Evolutionary conservation across 2,113 vertebrate genomes (phyloP).

Genomic region (Sigmodon hispidus): DNA sequence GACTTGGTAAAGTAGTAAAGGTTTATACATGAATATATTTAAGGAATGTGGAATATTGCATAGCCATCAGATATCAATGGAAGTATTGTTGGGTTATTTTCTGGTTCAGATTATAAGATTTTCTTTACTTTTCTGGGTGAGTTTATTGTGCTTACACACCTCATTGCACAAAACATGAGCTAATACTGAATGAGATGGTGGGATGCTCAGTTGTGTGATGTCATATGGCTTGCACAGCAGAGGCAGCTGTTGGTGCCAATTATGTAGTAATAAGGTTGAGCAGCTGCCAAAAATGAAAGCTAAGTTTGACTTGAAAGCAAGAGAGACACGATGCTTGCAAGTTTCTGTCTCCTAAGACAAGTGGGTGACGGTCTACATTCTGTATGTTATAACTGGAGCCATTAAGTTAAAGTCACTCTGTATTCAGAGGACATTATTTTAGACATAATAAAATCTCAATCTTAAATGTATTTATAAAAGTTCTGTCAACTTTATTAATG

Average conservation of each 20-base stretch:
- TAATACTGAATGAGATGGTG: slow-evolving; percentile 52
- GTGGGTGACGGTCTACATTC: neutral
- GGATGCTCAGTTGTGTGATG: neutral
- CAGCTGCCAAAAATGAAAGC: slow-evolving; percentile 69
- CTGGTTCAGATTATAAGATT: neutral
- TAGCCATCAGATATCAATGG: neutral
- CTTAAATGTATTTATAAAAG: neutral
- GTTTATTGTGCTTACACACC: neutral
- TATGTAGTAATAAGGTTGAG: slow-evolving; percentile 66
- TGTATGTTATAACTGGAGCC: neutral
- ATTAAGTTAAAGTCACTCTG: neutral
- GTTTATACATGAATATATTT: fast-evolving
- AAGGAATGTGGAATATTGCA: neutral
- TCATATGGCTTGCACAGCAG: slow-evolving; percentile 55
- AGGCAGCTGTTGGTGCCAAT: slow-evolving; percentile 72
- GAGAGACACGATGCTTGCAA: neutral
- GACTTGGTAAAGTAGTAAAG: neutral
- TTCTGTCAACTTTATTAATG: slow-evolving; percentile 23
- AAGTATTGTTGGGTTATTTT: neutral
- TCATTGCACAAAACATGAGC: slow-evolving; percentile 25
- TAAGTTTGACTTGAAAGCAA: slow-evolving; percentile 28
- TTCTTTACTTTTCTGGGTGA: neutral
- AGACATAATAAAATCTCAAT: neutral
- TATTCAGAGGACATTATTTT: neutral
- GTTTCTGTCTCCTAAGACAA: slow-evolving; percentile 16